Conservation (phyloP, 2,888 invertebrate genomes). For the Scrobipalpa costella region DNA sequence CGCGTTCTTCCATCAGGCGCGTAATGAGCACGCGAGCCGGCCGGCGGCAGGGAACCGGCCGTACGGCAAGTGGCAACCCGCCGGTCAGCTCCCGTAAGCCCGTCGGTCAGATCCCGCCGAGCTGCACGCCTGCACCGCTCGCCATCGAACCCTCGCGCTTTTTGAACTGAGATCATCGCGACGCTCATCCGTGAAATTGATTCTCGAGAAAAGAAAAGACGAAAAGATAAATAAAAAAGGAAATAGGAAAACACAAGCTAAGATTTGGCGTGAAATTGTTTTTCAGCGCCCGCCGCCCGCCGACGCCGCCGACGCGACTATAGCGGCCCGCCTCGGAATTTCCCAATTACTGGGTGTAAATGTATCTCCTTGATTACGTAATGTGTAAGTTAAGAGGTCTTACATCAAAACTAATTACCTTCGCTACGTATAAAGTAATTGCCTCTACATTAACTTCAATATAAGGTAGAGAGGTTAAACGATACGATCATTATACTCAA, state of each 20-base stretch:
- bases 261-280: conserved; percentile 82
- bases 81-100: conserved; percentile 27
- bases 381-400: conserved; percentile 48
- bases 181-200: conserved; percentile 82
- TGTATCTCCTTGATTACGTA: conserved; percentile 73
- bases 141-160: conserved; percentile 63
- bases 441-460: conserved; percentile 9
- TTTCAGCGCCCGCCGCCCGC: conserved; percentile 72
- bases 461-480: conserved; percentile 7
- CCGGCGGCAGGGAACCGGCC: conserved; percentile 37
- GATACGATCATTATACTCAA: background rate
- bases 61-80: conserved; percentile 32
- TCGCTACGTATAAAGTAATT: conserved; percentile 17
- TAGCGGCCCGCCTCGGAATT: conserved; percentile 70
- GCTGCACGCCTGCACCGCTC: conserved; percentile 56
- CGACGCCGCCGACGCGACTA: conserved; percentile 45
- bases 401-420: conserved; percentile 23
- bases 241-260: conserved; percentile 81
- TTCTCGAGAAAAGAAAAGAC: conserved; percentile 79
- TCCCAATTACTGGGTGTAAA: conserved; percentile 78
- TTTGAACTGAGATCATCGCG: conserved; percentile 79
- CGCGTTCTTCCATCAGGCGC: conserved; percentile 62
- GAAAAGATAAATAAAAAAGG: conserved; percentile 81
- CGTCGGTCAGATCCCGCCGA: conserved; percentile 38
- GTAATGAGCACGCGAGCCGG: conserved; percentile 55